These are phyloP conservation scores for Ploceus nigricollis DNA, from an alignment of 2,113 vertebrate species.

Conservation along the genomic window DNA sequence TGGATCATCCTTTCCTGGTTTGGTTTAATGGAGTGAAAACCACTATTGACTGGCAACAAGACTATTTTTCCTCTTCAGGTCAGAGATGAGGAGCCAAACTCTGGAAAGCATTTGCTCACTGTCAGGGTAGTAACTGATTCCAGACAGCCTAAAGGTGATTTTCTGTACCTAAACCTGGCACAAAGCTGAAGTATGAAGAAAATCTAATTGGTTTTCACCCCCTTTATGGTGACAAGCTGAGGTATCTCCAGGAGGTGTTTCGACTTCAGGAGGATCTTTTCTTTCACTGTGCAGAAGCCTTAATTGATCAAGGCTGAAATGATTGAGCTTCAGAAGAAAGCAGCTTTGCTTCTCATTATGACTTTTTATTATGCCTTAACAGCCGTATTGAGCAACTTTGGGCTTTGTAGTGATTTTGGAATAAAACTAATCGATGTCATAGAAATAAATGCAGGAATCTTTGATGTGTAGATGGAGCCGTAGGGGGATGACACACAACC, in stretches of 20 bases:
- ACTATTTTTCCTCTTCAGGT: neutral
- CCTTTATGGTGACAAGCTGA: neutral
- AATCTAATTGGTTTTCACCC: neutral
- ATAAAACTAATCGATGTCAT: neutral
- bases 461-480: neutral
- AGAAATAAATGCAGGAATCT: neutral
- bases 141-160: neutral
- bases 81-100: neutral
- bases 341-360: neutral
- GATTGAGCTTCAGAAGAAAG: neutral
- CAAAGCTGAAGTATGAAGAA: neutral
- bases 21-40: neutral
- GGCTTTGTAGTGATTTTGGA: slow-evolving; percentile 2
- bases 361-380: neutral
- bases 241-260: neutral
- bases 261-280: neutral
- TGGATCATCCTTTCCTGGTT: neutral
- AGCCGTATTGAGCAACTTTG: neutral
- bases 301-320: neutral
- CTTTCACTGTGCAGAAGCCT: neutral
- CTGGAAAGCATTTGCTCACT: neutral
- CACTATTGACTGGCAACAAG: neutral
- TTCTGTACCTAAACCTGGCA: neutral
- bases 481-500: neutral
- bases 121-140: neutral